phyloP scores from a whole-genome alignment of 2,113 vertebrate genomes.

The Centropristis striata region DNA sequence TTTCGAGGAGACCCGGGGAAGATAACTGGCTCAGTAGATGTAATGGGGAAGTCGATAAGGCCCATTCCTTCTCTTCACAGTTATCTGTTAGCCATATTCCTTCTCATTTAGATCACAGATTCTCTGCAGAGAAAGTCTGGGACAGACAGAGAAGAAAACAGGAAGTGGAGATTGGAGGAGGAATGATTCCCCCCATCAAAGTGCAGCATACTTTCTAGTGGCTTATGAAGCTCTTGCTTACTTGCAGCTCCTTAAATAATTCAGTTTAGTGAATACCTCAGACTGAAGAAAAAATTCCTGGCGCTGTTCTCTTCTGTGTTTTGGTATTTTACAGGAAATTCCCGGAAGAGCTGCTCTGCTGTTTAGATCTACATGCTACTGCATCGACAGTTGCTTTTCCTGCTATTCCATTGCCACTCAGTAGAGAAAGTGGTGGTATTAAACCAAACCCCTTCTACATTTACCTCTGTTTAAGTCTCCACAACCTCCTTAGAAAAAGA shows the following conservation, averaged over 20 bases:
- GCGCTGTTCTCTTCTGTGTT: neutral
- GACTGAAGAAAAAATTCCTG: neutral
- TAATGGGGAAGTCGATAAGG: conserved; percentile 35
- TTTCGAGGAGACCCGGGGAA: neutral
- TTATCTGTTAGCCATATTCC: conserved; percentile 29
- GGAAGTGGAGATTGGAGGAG: conserved; percentile 29
- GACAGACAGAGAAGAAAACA: conserved; percentile 17
- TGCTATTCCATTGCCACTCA: neutral
- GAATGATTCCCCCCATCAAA: conserved; percentile 25
- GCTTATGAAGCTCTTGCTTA: conserved; percentile 13
- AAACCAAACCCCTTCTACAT: too few species aligned
- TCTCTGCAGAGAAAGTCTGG: neutral
- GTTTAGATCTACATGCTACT: neutral
- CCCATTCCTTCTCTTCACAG: neutral
- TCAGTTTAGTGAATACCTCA: conserved; percentile 2
- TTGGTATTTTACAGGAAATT: conserved; percentile 16
- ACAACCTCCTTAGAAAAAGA: too few species aligned
- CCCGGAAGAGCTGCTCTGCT: neutral
- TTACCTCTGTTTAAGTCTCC: too few species aligned
- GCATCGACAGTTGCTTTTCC: neutral
- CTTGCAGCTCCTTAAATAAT: conserved; percentile 4
- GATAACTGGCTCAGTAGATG: conserved; percentile 53
- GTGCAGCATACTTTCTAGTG: neutral
- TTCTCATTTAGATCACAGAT: conserved; percentile 35
- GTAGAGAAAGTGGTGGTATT: neutral